Conservation (phyloP, 2,888 invertebrate species). For the Lamellibrachia satsuma region DNA sequence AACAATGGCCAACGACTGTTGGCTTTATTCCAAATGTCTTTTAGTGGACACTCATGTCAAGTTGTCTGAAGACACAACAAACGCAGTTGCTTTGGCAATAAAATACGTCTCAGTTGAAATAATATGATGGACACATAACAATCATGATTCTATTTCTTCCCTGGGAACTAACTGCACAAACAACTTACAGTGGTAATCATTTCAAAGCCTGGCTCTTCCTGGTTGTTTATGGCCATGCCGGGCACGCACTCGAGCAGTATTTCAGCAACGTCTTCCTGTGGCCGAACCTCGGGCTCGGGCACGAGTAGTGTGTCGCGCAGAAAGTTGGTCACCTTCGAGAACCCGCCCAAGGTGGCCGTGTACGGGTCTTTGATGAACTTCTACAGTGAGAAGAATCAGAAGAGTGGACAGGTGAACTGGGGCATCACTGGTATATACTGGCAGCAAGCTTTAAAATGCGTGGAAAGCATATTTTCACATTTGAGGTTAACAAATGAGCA, state of each 20-base stretch:
- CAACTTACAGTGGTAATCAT: conserved; percentile 63
- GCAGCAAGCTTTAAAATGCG: no score
- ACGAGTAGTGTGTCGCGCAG: conserved; percentile 70
- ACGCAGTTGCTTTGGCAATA: neutral
- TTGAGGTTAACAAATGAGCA: no score
- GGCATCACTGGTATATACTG: neutral
- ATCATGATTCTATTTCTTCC: neutral
- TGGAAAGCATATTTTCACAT: no score
- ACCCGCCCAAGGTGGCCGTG: conserved; percentile 84
- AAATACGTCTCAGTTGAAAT: neutral
- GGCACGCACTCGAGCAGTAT: conserved; percentile 54
- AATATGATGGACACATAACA: no score
- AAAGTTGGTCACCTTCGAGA: conserved; percentile 86
- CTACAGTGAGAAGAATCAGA: conserved; percentile 53
- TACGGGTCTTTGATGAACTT: conserved; percentile 76
- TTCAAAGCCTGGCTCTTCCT: conserved; percentile 66
- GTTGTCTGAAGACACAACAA: no score
- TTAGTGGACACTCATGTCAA: no score
- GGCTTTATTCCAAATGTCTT: no score
- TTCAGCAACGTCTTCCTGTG: conserved; percentile 47
- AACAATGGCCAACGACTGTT: no score
- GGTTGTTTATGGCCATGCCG: conserved; percentile 60
- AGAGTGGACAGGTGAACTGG: neutral
- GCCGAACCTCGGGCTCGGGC: conserved; percentile 44
- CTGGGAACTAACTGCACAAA: neutral